These are phyloP conservation scores for Muricea muricata DNA, from an alignment of 92 coral and sea anemone genomes.

Conservation along the genomic window DNA sequence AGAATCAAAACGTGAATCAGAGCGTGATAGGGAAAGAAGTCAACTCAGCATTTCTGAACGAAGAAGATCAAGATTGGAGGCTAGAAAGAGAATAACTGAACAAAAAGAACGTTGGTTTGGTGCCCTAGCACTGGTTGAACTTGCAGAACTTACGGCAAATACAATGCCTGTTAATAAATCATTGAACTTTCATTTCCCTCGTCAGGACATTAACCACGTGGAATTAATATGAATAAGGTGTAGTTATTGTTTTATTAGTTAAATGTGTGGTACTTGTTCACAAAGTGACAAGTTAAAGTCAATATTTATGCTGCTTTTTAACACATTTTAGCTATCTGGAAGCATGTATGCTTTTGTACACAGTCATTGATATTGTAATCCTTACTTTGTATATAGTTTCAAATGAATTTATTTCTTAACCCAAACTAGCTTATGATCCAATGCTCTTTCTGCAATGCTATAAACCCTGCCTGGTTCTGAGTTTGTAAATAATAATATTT, in stretches of 20 bases:
- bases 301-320: background rate
- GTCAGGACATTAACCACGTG: conserved; percentile 32
- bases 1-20: conserved; percentile 84
- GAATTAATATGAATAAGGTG: conserved; percentile 24
- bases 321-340: background rate
- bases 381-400: background rate
- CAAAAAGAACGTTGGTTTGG: conserved; percentile 98
- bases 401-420: background rate
- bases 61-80: conserved; percentile 86
- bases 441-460: too few species aligned
- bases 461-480: too few species aligned
- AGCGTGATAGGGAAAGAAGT: conserved; percentile 47
- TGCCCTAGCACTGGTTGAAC: conserved; percentile 96
- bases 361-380: background rate
- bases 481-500: too few species aligned
- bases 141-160: conserved; percentile 73
- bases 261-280: conserved; percentile 7
- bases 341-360: background rate
- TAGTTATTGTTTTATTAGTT: background rate
- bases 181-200: conserved; percentile 42
- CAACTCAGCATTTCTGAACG: conserved; percentile 72
- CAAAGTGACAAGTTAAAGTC: conserved; percentile 1
- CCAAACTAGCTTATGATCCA: background rate
- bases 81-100: conserved; percentile 86
- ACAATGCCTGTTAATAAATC: conserved; percentile 39